These are phyloP conservation scores for Chiroxiphia lanceolata DNA, from an alignment of 2,797 vertebrate genomes.

Conservation along the genomic window DNA sequence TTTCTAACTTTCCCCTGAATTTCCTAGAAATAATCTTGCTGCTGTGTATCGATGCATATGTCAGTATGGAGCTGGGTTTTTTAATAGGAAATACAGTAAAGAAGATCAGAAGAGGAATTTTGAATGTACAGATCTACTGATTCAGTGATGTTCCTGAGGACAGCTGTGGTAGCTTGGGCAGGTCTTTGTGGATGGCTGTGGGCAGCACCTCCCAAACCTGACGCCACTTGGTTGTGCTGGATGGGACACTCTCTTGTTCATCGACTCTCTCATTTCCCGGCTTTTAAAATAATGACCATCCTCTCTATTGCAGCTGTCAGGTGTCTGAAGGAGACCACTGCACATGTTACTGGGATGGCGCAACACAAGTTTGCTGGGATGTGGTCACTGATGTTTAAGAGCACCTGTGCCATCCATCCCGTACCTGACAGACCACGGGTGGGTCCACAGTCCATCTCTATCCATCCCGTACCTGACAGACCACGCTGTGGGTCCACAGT, in stretches of 20 bases:
- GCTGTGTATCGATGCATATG: neutral
- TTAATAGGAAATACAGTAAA: neutral
- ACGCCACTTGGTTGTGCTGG: neutral
- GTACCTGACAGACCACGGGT: accelerated
- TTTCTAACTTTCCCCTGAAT: neutral
- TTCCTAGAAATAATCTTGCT: neutral
- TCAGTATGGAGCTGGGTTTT: neutral
- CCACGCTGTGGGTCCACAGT: neutral
- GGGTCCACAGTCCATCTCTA: neutral
- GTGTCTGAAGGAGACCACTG: neutral
- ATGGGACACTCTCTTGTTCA: neutral
- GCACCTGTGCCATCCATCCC: neutral
- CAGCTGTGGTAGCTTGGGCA: no score
- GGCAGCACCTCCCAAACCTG: neutral
- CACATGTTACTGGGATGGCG: neutral
- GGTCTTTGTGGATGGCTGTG: neutral
- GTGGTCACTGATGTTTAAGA: neutral
- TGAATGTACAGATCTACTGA: neutral
- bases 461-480: accelerated
- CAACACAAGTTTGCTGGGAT: neutral
- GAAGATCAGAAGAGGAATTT: neutral
- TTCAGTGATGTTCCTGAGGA: neutral
- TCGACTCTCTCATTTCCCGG: neutral
- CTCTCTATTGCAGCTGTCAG: neutral
- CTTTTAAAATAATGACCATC: neutral